Conservation (phyloP, 35 echinoderm and acorn worm species). For the Lytechinus pictus region DNA sequence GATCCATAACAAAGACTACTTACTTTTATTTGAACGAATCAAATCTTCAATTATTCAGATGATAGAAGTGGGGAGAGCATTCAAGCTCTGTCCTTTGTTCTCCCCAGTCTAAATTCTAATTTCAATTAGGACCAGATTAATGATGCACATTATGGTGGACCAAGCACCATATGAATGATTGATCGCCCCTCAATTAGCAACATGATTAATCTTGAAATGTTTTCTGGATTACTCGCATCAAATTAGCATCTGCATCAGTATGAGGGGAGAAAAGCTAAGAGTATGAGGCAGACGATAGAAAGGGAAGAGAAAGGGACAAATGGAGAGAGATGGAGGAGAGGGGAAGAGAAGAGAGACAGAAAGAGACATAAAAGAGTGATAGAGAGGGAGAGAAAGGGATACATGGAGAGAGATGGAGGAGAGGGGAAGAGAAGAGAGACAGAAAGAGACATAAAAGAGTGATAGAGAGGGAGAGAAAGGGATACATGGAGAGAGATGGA, state of each 20-base stretch:
- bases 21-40: not conserved
- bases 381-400: not conserved
- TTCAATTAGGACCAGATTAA: slow-evolving; percentile 12
- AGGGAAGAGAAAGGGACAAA: not conserved
- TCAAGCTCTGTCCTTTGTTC: not conserved
- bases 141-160: not conserved
- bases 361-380: not conserved
- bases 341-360: not conserved
- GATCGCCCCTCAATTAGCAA: not conserved
- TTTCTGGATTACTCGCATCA: not conserved
- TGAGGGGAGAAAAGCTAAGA: not conserved
- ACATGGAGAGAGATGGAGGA: not conserved
- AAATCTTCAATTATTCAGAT: not conserved
- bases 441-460: not conserved
- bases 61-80: not conserved
- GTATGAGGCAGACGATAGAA: not conserved
- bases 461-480: not conserved
- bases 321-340: not conserved
- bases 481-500: not conserved
- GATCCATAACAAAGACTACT: not conserved
- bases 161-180: not conserved
- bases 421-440: not conserved
- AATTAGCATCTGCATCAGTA: not conserved
- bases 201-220: slow-evolving; percentile 13
- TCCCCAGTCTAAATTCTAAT: not conserved